Evolutionary conservation across 2,797 vertebrate species (phyloP).

Genomic region (Nyctalus aviator): DNA sequence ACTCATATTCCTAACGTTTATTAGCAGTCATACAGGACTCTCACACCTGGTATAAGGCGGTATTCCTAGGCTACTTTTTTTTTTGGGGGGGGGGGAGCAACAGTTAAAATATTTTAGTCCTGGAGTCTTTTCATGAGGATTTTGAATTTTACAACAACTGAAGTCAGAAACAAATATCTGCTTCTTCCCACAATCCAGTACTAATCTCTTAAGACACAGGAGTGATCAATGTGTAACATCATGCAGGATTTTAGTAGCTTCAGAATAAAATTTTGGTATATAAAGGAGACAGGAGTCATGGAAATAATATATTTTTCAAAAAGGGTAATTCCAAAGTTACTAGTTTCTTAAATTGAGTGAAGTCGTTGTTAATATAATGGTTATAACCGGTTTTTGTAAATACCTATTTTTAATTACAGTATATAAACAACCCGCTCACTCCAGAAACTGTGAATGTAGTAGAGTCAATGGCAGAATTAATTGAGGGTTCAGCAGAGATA

Average conservation of each 20-base stretch:
- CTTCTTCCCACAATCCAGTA: neutral
- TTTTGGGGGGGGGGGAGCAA: neutral
- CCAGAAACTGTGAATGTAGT: slow-evolving; percentile 79
- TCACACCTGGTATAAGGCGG: neutral
- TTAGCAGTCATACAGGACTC: neutral
- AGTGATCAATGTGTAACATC: neutral
- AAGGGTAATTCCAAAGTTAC: neutral
- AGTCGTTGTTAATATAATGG: neutral
- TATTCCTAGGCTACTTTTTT: neutral
- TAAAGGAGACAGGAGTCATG: neutral
- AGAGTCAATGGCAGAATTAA: slow-evolving; percentile 84
- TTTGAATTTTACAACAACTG: neutral
- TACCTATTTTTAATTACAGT: slow-evolving; percentile 86
- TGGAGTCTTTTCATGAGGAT: neutral
- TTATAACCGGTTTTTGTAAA: slow-evolving; percentile 42
- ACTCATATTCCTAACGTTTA: neutral
- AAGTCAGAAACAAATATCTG: slow-evolving; percentile 21
- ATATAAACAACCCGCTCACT: slow-evolving; percentile 82
- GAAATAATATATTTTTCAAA: slow-evolving; percentile 34
- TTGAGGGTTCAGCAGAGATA: slow-evolving; percentile 91
- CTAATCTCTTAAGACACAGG: neutral
- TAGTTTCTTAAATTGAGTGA: neutral
- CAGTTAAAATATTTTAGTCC: slow-evolving; percentile 16
- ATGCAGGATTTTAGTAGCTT: neutral
- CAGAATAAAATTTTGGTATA: slow-evolving; percentile 1